Evolutionary conservation across 2,797 vertebrate species (phyloP).

Genomic region (Anableps anableps): DNA sequence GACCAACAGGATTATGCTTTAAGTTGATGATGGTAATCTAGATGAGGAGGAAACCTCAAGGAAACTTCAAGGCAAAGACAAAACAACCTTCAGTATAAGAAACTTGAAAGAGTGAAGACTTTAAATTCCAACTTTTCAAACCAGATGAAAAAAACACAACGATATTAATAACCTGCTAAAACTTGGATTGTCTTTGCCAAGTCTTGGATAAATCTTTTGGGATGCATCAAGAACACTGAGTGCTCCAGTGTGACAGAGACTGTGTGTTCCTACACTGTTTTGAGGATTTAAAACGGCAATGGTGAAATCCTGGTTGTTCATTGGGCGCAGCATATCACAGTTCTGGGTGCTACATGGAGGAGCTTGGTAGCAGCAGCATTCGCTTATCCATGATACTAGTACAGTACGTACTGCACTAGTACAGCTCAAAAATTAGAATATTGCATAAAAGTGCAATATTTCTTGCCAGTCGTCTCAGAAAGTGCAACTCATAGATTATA

Average conservation of each 20-base stretch:
- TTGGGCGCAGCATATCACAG: not conserved
- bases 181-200: not conserved
- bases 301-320: not conserved
- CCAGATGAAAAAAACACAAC: not conserved
- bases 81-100: not conserved
- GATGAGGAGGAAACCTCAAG: not conserved
- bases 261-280: not conserved
- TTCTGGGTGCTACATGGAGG: not conserved
- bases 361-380: not conserved
- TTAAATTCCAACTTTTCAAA: conserved; percentile 3
- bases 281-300: not conserved
- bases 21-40: not conserved
- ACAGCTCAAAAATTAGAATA: too few species aligned
- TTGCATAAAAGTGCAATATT: too few species aligned
- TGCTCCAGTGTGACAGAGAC: not conserved
- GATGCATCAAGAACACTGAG: not conserved
- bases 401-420: too few species aligned
- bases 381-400: not conserved
- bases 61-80: not conserved
- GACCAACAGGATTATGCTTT: conserved; percentile 7
- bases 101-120: not conserved
- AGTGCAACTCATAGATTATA: too few species aligned
- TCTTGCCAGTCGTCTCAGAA: too few species aligned
- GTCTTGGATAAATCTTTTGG: not conserved
- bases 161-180: not conserved